These are phyloP conservation scores for Leptopilina drosophilae DNA, from an alignment of 2,888 invertebrate species.

Conservation along the genomic window DNA sequence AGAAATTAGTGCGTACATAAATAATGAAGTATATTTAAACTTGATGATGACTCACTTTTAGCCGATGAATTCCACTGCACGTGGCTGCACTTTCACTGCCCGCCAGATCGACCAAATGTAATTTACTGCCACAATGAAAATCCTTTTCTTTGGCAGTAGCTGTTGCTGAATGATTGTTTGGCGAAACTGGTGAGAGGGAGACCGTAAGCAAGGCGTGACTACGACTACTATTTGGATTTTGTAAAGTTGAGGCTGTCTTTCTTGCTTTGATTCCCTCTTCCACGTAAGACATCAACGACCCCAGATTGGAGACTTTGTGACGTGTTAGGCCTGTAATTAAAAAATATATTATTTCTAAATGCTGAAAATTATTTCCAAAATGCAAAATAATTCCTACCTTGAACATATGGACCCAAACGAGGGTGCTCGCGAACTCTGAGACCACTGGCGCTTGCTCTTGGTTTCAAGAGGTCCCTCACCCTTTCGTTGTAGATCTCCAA, in stretches of 20 bases:
- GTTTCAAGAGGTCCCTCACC: constrained; percentile 84
- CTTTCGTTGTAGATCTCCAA: constrained; percentile 81
- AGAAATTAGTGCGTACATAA: background rate
- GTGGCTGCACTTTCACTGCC: constrained; percentile 83
- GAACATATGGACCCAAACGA: constrained; percentile 87
- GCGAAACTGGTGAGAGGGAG: constrained; percentile 80
- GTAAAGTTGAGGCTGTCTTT: constrained; percentile 84
- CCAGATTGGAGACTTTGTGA: constrained; percentile 80
- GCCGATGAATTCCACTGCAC: constrained; percentile 73
- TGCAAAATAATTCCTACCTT: constrained; percentile 78
- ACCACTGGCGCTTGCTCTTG: constrained; percentile 71
- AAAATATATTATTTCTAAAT: background rate
- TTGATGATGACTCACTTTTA: constrained; percentile 72
- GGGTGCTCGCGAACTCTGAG: constrained; percentile 90
- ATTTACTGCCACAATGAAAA: constrained; percentile 82
- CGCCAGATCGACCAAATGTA: constrained; percentile 82
- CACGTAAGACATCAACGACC: constrained; percentile 80
- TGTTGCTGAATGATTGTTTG: constrained; percentile 79
- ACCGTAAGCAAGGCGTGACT: constrained; percentile 87
- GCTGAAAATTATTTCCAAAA: background rate
- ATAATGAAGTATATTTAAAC: constrained; percentile 44
- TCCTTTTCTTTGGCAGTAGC: constrained; percentile 61
- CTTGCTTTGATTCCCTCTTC: constrained; percentile 81
- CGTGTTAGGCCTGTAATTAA: constrained; percentile 81
- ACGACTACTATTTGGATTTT: constrained; percentile 85